Percentiles rank a stretch among this genome's conserved stretches.
These are phyloP conservation scores for Pituophis catenifer DNA, from an alignment of 2,113 vertebrate species.

Conservation along the genomic window DNA sequence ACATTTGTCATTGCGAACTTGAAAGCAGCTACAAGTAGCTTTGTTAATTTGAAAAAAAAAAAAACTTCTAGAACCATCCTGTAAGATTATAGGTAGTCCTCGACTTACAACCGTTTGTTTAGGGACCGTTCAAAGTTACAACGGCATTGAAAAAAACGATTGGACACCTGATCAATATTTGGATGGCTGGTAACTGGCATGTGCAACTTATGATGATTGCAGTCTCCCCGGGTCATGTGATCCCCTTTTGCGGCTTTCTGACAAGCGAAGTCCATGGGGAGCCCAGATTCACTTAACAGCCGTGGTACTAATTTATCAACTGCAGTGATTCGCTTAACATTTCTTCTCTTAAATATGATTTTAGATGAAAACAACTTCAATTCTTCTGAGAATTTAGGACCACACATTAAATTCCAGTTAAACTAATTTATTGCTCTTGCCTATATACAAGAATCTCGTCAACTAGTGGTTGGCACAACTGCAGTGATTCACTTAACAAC, in stretches of 20 bases:
- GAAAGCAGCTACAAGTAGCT: background rate
- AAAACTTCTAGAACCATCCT: background rate
- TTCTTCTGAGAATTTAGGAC: no score
- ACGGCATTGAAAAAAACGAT: background rate
- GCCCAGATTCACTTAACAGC: background rate
- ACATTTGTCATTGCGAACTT: background rate
- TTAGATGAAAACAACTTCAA: no score
- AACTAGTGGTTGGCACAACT: no score
- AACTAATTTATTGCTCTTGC: no score
- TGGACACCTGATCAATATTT: background rate
- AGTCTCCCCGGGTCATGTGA: no score
- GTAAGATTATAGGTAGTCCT: background rate
- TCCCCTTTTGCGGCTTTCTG: background rate
- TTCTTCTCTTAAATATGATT: no score
- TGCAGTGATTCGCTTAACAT: background rate
- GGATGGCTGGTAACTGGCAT: background rate
- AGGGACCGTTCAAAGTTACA: background rate
- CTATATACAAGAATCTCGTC: no score
- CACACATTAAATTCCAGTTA: no score
- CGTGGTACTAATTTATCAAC: background rate
- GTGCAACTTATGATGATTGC: background rate
- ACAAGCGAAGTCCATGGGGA: background rate
- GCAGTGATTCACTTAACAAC: background rate
- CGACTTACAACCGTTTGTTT: background rate
- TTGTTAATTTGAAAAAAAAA: background rate